Base-by-base conservation (phyloP, 2,888 invertebrate species). In the Troilus luridus region DNA sequence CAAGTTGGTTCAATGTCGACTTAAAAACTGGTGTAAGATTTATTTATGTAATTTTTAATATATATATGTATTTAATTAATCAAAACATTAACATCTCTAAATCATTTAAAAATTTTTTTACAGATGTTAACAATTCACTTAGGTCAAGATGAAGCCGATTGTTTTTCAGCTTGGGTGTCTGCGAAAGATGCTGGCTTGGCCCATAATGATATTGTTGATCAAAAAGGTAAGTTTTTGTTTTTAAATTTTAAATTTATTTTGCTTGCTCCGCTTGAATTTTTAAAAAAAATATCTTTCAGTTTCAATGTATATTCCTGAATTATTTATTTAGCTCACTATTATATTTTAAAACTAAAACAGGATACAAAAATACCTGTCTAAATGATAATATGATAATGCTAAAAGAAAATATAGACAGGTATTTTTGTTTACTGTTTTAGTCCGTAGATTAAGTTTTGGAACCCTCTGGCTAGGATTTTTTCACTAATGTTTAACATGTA, bases 1-100 rank as follows among this genome's bases (percentile, higher is more conserved):
- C 99, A 59, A 99, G 98, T 95, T 99, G 99, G 99, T 99, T 99
- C 94, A 98, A 98, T 93, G 98, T 99, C 88, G 99, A 99, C 95
- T 96, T 99, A 88, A 99, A 99, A 95, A 99, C 99, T 92, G 99
- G 99, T 92, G 98, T 98, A 95, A 94, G 96, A 62, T 27, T 88
- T 90, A 62, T 88, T 81, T 88, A 19, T 14, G 90, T 58, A 67
- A 90, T 72, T 81, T 67, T 14, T 54, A 27, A 67, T 9, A 85
- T 2, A 67, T 9, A 85, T 2, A 72, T 72, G 1, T n/a, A 56
- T 58, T 1, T 85, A 41, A 54, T 19, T 8, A 19, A 24, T 64
- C 14, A 72, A 41, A 88, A 14, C 24, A 24, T n/a, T 21, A 89
- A 54, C 1, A 56, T 58, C 2, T 14, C 27, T 67, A 67, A 24